These are phyloP conservation scores for Sisor rabdophorus DNA, from an alignment of 2,113 vertebrate genomes.

Conservation along the genomic window DNA sequence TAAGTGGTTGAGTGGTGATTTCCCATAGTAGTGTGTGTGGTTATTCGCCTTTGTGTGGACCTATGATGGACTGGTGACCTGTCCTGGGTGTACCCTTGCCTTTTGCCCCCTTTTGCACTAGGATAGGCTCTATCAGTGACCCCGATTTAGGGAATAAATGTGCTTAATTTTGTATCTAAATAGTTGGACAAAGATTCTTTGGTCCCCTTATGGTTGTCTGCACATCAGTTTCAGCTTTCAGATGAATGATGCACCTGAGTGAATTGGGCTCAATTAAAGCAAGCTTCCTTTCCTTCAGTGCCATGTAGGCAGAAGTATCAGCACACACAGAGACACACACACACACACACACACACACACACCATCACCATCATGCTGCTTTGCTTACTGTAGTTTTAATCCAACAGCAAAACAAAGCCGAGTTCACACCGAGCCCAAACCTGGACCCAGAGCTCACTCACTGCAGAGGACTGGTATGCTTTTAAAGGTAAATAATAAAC, in stretches of 20 bases:
- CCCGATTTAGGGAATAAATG: too few species aligned
- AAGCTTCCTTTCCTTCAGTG: conserved; percentile 51
- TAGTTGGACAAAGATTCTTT: background rate
- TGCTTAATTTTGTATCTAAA: background rate
- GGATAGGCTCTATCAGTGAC: too few species aligned
- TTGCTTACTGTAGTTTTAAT: conserved; percentile 68
- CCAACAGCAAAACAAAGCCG: conserved; percentile 60
- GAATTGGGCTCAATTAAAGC: conserved; percentile 24
- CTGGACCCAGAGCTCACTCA: conserved; percentile 68
- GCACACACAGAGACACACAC: conserved; percentile 61
- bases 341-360: too few species aligned
- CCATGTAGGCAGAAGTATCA: conserved; percentile 22
- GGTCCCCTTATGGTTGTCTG: too few species aligned
- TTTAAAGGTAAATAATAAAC: conserved; percentile 67
- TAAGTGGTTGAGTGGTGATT: too few species aligned
- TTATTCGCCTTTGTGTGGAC: too few species aligned
- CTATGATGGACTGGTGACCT: too few species aligned
- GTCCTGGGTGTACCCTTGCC: too few species aligned
- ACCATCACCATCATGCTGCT: conserved; percentile 77
- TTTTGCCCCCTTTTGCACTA: too few species aligned
- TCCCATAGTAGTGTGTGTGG: too few species aligned
- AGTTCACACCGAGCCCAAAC: conserved; percentile 64
- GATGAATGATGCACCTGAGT: background rate
- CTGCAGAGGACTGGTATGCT: conserved; percentile 72
- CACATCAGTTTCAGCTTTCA: too few species aligned